A percentile compares a stretch with the other conserved stretches of the same genome.
Conservation (phyloP, 2,888 invertebrate genomes). For the Fragum sueziense region DNA sequence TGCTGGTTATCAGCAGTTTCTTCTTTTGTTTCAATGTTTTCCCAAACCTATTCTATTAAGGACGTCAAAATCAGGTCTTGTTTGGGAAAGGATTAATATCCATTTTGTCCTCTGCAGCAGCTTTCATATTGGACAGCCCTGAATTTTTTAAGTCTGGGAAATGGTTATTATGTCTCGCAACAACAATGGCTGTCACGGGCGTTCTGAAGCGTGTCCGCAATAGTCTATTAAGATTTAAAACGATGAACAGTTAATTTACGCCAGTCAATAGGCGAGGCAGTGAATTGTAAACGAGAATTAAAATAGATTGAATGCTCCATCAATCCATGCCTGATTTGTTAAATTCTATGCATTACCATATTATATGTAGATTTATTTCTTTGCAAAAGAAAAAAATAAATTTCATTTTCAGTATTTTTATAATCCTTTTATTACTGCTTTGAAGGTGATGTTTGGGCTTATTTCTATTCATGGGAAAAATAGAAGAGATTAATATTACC, state of each 20-base stretch:
- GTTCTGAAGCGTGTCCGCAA: conserved; percentile 10
- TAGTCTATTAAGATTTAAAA: conserved; percentile 25
- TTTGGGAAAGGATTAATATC: too few relatives aligned
- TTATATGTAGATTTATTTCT: conserved; percentile 20
- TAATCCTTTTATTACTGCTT: conserved; percentile 23
- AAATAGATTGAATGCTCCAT: conserved; percentile 53
- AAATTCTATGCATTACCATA: conserved; percentile 26
- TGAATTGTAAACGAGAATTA: conserved; percentile 49
- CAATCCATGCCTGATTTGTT: conserved; percentile 43
- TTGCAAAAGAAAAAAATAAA: conserved; percentile 16
- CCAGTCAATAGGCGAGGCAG: conserved; percentile 23
- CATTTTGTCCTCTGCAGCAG: too few relatives aligned
- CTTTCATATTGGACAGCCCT: too few relatives aligned
- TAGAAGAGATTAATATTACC: conserved; percentile 2
- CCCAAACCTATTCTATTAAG: too few relatives aligned
- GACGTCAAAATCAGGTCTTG: too few relatives aligned
- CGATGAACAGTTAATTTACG: conserved; percentile 25
- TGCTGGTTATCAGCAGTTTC: too few relatives aligned
- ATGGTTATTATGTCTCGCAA: conserved; percentile 27
- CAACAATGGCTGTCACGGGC: conserved; percentile 25
- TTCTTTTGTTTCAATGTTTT: too few relatives aligned
- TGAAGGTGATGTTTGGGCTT: conserved; percentile 8
- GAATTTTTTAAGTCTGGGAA: too few relatives aligned
- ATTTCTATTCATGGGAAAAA: conserved; percentile 21
- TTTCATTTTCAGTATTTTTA: conserved; percentile 25